These are phyloP conservation scores for Acipenser ruthenus DNA, from an alignment of 2,797 vertebrate species.

Conservation along the genomic window DNA sequence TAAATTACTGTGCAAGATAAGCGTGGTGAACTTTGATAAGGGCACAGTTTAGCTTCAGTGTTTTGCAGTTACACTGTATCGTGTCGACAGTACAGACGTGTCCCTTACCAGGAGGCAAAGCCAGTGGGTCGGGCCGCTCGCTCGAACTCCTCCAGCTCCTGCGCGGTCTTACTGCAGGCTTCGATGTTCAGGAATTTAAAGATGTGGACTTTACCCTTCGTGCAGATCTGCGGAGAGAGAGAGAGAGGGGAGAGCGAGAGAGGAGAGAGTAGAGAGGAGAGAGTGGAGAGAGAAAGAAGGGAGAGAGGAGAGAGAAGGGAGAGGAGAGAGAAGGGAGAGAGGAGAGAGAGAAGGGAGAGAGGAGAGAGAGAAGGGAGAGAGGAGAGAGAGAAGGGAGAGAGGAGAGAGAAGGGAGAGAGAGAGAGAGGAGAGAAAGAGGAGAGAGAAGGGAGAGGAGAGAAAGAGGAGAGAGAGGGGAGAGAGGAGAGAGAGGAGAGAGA, in stretches of 20 bases:
- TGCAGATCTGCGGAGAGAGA: constrained; percentile 57
- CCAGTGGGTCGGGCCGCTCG: constrained; percentile 60
- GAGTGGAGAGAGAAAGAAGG: too few relatives aligned
- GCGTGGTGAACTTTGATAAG: background rate
- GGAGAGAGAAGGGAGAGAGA: too few relatives aligned
- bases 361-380: too few relatives aligned
- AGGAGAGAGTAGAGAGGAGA: too few relatives aligned
- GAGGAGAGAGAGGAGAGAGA: too few relatives aligned
- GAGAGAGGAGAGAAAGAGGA: background rate
- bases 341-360: too few relatives aligned
- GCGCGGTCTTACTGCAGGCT: constrained; percentile 57
- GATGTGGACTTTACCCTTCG: constrained; percentile 83
- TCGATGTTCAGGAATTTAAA: constrained; percentile 84
- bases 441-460: too few relatives aligned
- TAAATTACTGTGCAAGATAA: background rate
- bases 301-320: too few relatives aligned
- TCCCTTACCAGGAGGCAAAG: constrained; percentile 64
- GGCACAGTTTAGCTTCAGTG: background rate
- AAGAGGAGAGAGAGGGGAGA: background rate
- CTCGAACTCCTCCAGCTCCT: constrained; percentile 59
- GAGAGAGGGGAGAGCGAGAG: too few relatives aligned
- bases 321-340: too few relatives aligned
- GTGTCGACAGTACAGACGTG: background rate
- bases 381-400: too few relatives aligned
- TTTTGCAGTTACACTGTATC: background rate